phyloP scores from a whole-genome alignment of 2,888 invertebrate species.

The Drosophila formosana region DNA sequence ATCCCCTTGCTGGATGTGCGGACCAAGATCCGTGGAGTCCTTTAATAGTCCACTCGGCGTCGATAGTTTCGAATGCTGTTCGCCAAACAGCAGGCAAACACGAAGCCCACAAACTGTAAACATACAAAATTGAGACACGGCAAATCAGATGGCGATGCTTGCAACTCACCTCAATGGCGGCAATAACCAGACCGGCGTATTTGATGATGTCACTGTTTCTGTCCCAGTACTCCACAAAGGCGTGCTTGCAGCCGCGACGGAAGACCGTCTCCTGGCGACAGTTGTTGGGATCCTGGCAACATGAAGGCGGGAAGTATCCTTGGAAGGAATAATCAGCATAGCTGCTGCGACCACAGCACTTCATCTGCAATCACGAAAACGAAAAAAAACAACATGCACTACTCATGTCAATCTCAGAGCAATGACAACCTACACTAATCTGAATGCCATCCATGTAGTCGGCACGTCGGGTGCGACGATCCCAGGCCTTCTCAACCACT shows the following conservation, averaged over 20 bases:
- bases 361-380: conserved; percentile 65
- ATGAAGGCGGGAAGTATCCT: conserved; percentile 81
- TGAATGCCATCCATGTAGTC: conserved; percentile 83
- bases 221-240: conserved; percentile 85
- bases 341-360: conserved; percentile 82
- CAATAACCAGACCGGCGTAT: conserved; percentile 89
- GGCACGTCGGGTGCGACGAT: conserved; percentile 78
- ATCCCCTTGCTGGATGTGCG: conserved; percentile 1
- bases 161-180: conserved; percentile 89
- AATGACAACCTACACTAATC: conserved; percentile 72
- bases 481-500: conserved; percentile 86
- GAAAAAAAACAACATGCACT: too few species aligned
- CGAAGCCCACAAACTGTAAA: conserved; percentile 89
- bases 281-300: conserved; percentile 79
- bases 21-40: background rate
- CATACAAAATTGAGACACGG: background rate
- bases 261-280: conserved; percentile 78
- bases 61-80: conserved; percentile 94
- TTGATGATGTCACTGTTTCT: conserved; percentile 86
- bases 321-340: conserved; percentile 80
- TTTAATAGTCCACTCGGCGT: conserved; percentile 89
- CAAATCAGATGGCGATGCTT: background rate
- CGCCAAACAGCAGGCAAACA: conserved; percentile 94
- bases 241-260: conserved; percentile 78
- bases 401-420: background rate